Conservation (phyloP, 2,888 invertebrate genomes). For the Lacanobia oleracea region DNA sequence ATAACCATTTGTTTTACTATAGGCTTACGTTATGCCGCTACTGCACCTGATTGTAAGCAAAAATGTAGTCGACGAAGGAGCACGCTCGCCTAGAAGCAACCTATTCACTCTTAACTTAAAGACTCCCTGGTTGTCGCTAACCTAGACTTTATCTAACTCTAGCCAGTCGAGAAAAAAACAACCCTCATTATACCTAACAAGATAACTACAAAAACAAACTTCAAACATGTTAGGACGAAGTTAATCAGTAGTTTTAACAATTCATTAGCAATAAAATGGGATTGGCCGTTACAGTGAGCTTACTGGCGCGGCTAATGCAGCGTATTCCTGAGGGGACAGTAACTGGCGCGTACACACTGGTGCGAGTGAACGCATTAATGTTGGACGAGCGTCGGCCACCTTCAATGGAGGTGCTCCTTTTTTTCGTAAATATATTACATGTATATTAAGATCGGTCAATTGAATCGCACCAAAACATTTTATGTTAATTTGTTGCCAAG, state of each 20-base stretch:
- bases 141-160: no score
- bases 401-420: constrained; percentile 7
- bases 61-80: no score
- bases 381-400: constrained; percentile 34
- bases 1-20: no score
- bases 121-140: no score
- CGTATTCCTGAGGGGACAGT: constrained; percentile 34
- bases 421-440: not conserved
- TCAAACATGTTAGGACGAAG: constrained; percentile 9
- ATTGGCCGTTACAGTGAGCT: constrained; percentile 38
- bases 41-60: no score
- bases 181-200: constrained; percentile 10
- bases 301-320: constrained; percentile 46
- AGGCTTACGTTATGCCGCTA: no score
- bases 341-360: constrained; percentile 25
- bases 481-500: no score
- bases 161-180: not conserved
- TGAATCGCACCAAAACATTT: no score
- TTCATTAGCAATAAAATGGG: constrained; percentile 54
- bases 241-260: constrained; percentile 56
- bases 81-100: no score
- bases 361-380: constrained; percentile 30
- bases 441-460: not conserved
- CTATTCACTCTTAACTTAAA: no score
- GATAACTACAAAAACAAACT: constrained; percentile 26